Evolutionary conservation across 2,797 vertebrate species (phyloP).

Genomic region (Ciconia nigra): DNA sequence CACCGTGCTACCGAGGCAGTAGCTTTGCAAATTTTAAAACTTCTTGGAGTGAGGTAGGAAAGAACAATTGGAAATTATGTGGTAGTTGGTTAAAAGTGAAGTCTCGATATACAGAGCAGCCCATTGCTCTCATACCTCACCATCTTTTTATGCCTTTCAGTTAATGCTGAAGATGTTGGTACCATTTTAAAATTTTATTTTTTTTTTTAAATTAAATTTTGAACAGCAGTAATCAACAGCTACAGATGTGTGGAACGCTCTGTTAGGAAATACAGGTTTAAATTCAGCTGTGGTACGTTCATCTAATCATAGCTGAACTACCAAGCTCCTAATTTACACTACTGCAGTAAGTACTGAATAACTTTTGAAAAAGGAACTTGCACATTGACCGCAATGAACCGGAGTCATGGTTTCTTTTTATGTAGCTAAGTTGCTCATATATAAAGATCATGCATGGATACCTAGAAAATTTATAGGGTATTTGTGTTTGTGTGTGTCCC

Average conservation of each 20-base stretch:
- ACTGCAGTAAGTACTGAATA: neutral
- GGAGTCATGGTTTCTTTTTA: neutral
- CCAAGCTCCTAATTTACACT: neutral
- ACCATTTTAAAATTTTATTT: neutral
- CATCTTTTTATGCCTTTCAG: neutral
- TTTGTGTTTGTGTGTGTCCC: slow-evolving; percentile 50
- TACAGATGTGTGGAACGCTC: neutral
- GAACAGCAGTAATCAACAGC: neutral
- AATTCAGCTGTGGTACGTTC: neutral
- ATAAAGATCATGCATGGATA: slow-evolving; percentile 22
- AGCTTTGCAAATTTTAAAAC: neutral
- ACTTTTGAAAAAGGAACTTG: neutral
- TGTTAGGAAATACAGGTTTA: slow-evolving; percentile 30
- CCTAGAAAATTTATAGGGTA: neutral
- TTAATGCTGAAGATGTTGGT: neutral
- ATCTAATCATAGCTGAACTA: neutral
- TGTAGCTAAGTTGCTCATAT: neutral
- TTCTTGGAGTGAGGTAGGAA: neutral
- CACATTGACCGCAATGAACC: neutral
- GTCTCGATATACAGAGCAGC: neutral
- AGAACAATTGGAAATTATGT: neutral
- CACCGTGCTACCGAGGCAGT: neutral
- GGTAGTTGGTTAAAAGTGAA: neutral
- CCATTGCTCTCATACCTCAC: neutral
- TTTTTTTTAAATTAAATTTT: neutral